Conservation (phyloP, 2,113 vertebrate species). For the human region GRCh38 chr22:39141001-39141500, state of each 20-base stretch:
- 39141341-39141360: not conserved
- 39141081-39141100: not conserved
- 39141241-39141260: not conserved
- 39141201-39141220: not conserved
- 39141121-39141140: not conserved
- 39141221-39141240: not conserved
- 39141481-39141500: no score
- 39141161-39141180: not conserved
- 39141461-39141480: not conserved
- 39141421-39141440: slow-evolving; percentile 99
- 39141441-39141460: slow-evolving; percentile 71
- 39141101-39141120: not conserved
- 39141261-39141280: rapidly evolving
- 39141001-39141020: rapidly evolving
- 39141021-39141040: not conserved
- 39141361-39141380: slow-evolving; percentile 95
- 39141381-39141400: slow-evolving; percentile 97
- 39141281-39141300: not conserved
- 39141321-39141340: not conserved
- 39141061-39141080: not conserved
- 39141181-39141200: not conserved
- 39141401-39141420: slow-evolving; percentile 99
- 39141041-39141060: not conserved
- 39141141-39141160: not conserved
- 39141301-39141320: not conserved